Evolutionary conservation across 2,888 invertebrate species (phyloP), one percentile per base, ranked within the genome.

Genomic region (Drosophila vallismaia): DNA sequence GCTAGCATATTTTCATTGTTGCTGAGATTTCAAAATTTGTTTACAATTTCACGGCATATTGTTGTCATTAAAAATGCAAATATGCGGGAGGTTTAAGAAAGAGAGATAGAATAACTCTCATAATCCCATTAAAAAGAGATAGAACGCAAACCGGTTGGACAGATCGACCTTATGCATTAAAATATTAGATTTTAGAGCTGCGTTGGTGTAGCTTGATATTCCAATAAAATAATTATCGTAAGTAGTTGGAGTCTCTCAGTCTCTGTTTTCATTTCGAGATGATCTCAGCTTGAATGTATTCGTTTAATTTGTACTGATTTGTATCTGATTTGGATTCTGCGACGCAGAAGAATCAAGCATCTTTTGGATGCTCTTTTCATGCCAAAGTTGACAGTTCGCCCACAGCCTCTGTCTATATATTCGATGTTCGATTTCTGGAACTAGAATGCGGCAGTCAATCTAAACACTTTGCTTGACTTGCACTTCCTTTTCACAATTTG

Each of bases 1-100:
- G 72, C 38, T 70, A 55, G 49, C 50, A 50, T 50, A 51, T 42
- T 71, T 59, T 66, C 44, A 58, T 54, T 50, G 59, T 63, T 40
- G 62, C 66, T 63, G 42, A 52, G 60, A 74, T 19, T 19, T 19
- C 19, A 64, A 58, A 58, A 68, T 74, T 64, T 86, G 77, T 75
- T 79, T 86, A 79, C 88, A 83, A 83, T 83, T 83, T 83, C 82
- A 88, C 82, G 80, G 82, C 77, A 50, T 64, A 86, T 82, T 63
- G 62, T 75, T 62, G 70, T 86, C 83, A 75, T 83, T 83, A 87
- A 62, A 72, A 87, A 87, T 83, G 83, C 82, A 83, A 83, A 83
- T 87, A 62, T 62, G 59, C 49, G 71, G 49, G 53, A 60, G 52
- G 24, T 10, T 24, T 24, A 24, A 53, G 24, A 56, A 31, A 62